Conservation (phyloP, 2,113 vertebrate species). For the Saccopteryx leptura region DNA sequence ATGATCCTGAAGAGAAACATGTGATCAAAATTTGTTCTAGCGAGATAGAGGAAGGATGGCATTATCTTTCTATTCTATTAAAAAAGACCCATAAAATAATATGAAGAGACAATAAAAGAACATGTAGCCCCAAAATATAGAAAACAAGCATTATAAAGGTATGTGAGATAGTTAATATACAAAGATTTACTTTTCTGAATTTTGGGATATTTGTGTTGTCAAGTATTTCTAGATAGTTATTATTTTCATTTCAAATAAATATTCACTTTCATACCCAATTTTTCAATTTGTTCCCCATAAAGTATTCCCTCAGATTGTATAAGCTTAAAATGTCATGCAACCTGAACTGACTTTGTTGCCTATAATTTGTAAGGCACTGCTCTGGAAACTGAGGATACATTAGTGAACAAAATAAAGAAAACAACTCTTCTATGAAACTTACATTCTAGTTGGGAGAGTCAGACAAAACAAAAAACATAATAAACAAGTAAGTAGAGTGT, state of each 20-base stretch:
- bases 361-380: not conserved
- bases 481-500: not conserved
- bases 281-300: not conserved
- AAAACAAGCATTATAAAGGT: not conserved
- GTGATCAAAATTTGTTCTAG: not conserved
- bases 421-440: not conserved
- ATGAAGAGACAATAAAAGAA: not conserved
- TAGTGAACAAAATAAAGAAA: not conserved
- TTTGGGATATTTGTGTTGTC: constrained; percentile 34
- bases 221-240: not conserved
- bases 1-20: not conserved
- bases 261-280: not conserved
- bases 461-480: constrained; percentile 20
- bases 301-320: not conserved
- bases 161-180: not conserved
- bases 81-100: constrained; percentile 18
- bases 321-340: not conserved
- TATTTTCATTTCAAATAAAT: constrained; percentile 5
- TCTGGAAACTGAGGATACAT: not conserved
- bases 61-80: not conserved
- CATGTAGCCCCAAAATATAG: not conserved
- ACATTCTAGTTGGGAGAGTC: not conserved
- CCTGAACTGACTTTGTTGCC: not conserved
- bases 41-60: not conserved
- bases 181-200: constrained; percentile 11